Percentiles rank a stretch among this genome's conserved stretches.
These are phyloP conservation scores for Corynorhinus townsendii DNA, from an alignment of 2,113 vertebrate genomes.

Conservation along the genomic window DNA sequence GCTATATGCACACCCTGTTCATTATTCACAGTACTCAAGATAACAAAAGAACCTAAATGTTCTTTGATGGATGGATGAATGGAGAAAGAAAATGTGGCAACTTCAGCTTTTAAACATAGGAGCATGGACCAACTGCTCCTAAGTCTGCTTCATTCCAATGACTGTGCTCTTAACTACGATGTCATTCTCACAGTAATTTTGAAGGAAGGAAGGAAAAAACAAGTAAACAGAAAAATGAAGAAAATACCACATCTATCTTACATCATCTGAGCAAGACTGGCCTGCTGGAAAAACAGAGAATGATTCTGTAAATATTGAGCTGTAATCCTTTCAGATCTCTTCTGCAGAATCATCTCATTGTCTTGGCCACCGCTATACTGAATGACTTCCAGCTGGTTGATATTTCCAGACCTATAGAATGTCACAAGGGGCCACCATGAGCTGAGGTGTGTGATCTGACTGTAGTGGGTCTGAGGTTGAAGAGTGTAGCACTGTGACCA, in stretches of 20 bases:
- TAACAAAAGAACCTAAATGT: not conserved
- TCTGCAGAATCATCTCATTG: not conserved
- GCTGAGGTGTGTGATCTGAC: not conserved
- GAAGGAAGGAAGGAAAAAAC: not conserved
- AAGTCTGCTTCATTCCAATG: not conserved
- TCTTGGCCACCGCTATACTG: not conserved
- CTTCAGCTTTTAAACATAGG: not conserved
- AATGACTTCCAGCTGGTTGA: not conserved
- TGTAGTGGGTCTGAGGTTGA: too few species aligned
- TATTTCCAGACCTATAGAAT: not conserved
- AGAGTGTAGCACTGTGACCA: accelerated
- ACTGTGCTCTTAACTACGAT: not conserved
- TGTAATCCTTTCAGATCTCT: not conserved
- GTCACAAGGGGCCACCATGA: not conserved
- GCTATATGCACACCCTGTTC: not conserved
- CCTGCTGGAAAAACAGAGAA: not conserved
- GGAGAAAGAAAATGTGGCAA: not conserved
- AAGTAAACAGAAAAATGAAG: not conserved
- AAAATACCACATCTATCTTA: not conserved
- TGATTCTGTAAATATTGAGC: not conserved
- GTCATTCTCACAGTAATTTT: not conserved
- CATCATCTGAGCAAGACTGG: not conserved
- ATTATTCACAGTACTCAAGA: not conserved
- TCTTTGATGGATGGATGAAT: not conserved
- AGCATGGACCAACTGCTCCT: not conserved